Evolutionary conservation across 2,888 invertebrate species (phyloP).

Genomic region (Himalopsyche tibetana): DNA sequence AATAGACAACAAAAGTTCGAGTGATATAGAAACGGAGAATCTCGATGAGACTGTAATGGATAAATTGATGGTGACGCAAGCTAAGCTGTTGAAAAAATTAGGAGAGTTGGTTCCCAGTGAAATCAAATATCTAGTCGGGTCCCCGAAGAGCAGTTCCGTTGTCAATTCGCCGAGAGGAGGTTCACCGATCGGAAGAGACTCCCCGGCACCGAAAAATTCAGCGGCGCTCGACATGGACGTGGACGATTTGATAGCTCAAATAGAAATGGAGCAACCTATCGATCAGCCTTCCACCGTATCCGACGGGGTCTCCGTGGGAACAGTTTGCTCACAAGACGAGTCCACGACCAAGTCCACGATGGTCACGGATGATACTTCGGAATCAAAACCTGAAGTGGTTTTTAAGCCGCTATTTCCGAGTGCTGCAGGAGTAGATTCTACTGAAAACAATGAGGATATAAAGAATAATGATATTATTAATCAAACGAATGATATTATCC

Average conservation of each 20-base stretch:
- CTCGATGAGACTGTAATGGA: conserved; percentile 70
- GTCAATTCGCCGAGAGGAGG: conserved; percentile 53
- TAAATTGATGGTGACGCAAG: conserved; percentile 73
- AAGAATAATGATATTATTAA: neutral
- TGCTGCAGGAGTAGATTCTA: conserved; percentile 12
- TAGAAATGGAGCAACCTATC: conserved; percentile 64
- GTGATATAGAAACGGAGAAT: conserved; percentile 59
- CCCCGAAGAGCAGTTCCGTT: conserved; percentile 49
- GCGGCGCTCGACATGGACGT: conserved; percentile 64
- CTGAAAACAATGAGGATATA: neutral
- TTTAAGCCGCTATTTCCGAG: conserved; percentile 64
- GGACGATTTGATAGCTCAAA: conserved; percentile 64
- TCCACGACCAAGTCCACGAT: conserved; percentile 53
- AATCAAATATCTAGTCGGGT: conserved; percentile 72
- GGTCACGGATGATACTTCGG: conserved; percentile 54
- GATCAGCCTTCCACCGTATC: conserved; percentile 59
- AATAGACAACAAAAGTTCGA: conserved; percentile 30
- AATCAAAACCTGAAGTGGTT: conserved; percentile 52
- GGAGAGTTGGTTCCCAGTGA: conserved; percentile 77
- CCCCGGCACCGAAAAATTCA: conserved; percentile 52
- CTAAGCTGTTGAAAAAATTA: conserved; percentile 75
- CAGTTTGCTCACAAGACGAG: conserved; percentile 54
- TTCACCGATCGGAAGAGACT: conserved; percentile 47
- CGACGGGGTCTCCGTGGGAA: conserved; percentile 53
- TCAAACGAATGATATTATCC: neutral